Evolutionary conservation across 2,888 invertebrate species (phyloP).

Genomic region (Siphonodentalium dalli): DNA sequence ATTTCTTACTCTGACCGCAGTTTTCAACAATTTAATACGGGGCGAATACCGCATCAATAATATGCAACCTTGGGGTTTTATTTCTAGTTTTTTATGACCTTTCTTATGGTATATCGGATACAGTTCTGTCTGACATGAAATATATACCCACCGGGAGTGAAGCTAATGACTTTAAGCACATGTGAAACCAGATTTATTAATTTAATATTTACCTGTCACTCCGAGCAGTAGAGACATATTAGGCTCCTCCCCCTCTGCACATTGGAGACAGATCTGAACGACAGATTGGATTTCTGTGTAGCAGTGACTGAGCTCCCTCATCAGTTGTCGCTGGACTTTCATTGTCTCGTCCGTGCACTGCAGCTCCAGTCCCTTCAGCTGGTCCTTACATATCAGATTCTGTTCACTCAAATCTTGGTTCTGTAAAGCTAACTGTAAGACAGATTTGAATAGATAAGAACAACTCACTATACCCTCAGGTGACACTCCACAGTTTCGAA

Average conservation of each 20-base stretch:
- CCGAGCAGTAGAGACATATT: conserved; percentile 57
- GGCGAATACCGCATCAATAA: too few relatives aligned
- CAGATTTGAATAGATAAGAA: too few relatives aligned
- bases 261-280: conserved; percentile 54
- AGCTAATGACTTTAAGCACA: too few relatives aligned
- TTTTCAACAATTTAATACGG: too few relatives aligned
- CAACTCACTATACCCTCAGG: not conserved
- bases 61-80: too few relatives aligned
- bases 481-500: too few relatives aligned
- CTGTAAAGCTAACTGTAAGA: conserved; percentile 44
- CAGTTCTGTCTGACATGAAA: too few relatives aligned
- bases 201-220: conserved; percentile 43
- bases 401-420: conserved; percentile 58
- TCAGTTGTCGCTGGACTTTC: conserved; percentile 47
- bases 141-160: too few relatives aligned
- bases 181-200: too few relatives aligned
- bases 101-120: too few relatives aligned
- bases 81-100: too few relatives aligned
- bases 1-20: too few relatives aligned
- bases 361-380: conserved; percentile 44
- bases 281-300: conserved; percentile 56
- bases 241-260: conserved; percentile 56
- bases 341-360: conserved; percentile 41
- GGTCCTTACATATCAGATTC: conserved; percentile 45
- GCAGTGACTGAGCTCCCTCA: conserved; percentile 51